Evolutionary conservation across 2,888 invertebrate species (phyloP).

Genomic region (Phengaris alcon): DNA sequence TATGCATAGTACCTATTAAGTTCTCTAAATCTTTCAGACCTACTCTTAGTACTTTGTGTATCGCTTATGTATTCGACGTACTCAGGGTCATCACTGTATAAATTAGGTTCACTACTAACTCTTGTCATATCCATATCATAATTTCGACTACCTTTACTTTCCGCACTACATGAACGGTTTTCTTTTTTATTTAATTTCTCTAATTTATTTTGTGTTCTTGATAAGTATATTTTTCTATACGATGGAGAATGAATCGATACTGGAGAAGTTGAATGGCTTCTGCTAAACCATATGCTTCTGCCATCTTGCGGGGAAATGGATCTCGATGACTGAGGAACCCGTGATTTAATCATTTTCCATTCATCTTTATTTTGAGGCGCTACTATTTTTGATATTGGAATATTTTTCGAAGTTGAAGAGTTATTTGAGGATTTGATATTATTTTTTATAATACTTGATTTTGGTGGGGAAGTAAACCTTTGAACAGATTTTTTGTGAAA

Average conservation of each 20-base stretch:
- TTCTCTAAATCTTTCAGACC: constrained; percentile 90
- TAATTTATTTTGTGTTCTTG: constrained; percentile 63
- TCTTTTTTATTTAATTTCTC: constrained; percentile 58
- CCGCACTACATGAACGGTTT: constrained; percentile 82
- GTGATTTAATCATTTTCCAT: constrained; percentile 53
- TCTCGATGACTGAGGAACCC: constrained; percentile 67
- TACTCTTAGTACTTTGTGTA: constrained; percentile 81
- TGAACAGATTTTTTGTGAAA: constrained; percentile 56
- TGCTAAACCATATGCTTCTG: constrained; percentile 46
- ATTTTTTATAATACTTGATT: constrained; percentile 54
- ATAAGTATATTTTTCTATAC: constrained; percentile 81
- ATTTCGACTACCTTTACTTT: constrained; percentile 55
- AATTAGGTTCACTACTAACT: constrained; percentile 64
- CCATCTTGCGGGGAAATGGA: constrained; percentile 64
- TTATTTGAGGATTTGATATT: background rate
- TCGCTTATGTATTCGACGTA: constrained; percentile 84
- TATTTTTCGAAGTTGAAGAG: background rate
- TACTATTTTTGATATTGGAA: background rate
- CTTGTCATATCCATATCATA: constrained; percentile 43
- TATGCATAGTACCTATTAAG: constrained; percentile 91
- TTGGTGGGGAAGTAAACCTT: constrained; percentile 54
- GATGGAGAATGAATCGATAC: constrained; percentile 83
- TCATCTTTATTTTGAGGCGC: constrained; percentile 34
- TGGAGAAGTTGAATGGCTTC: constrained; percentile 77
- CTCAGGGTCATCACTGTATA: constrained; percentile 76